These are phyloP conservation scores for Sapajus apella DNA, from an alignment of 2,113 vertebrate species.

Conservation along the genomic window DNA sequence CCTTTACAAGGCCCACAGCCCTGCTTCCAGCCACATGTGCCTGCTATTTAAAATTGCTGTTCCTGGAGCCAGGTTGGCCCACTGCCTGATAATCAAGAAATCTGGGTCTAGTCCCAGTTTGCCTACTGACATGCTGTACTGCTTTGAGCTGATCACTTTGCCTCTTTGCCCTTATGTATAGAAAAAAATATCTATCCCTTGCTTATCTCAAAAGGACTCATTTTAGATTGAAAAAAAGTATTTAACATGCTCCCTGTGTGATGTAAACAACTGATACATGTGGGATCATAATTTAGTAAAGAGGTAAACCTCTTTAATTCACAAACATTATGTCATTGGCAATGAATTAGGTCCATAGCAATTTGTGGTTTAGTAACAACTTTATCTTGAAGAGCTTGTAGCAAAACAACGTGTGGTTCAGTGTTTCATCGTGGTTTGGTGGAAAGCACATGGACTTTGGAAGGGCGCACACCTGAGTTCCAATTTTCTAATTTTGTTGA, in stretches of 20 bases:
- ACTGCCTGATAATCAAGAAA: background rate
- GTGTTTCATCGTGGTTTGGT: no score
- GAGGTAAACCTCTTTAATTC: background rate
- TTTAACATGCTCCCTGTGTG: background rate
- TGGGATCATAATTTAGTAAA: background rate
- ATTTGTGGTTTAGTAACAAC: background rate
- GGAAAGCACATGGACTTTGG: background rate
- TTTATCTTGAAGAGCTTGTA: background rate
- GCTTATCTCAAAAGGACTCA: background rate
- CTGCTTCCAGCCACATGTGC: background rate
- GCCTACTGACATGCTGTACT: background rate
- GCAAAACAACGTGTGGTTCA: background rate
- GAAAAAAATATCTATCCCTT: background rate
- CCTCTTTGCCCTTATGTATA: background rate
- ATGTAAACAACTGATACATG: background rate
- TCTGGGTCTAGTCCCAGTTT: background rate
- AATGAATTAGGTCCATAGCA: background rate
- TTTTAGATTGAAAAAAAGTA: background rate
- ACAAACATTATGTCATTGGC: background rate
- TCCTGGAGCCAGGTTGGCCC: background rate
- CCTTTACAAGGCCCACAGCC: background rate
- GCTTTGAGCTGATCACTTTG: background rate
- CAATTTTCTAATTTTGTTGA: background rate
- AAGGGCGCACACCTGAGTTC: background rate
- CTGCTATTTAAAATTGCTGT: background rate